Evolutionary conservation across 2,888 invertebrate species (phyloP).

Genomic region (Lithodes maja): DNA sequence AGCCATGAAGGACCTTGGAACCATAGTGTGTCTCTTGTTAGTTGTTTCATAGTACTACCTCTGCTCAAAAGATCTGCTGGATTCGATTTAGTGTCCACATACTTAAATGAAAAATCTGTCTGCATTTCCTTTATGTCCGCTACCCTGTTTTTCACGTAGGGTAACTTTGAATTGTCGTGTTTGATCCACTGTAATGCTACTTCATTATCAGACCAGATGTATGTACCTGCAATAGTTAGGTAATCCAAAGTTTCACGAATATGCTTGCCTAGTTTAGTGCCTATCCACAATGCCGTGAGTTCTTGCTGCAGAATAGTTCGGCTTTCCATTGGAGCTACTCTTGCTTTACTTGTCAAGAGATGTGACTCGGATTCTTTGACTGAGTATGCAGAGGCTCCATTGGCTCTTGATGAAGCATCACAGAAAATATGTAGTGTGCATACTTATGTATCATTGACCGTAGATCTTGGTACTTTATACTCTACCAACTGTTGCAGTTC

Average conservation of each 20-base stretch:
- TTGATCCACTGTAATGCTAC: slow-evolving; percentile 19
- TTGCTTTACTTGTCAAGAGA: neutral
- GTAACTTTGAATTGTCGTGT: slow-evolving; percentile 1
- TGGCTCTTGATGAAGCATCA: neutral
- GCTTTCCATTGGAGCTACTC: neutral
- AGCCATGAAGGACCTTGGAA: slow-evolving; percentile 1
- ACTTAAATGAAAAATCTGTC: neutral
- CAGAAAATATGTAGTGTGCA: neutral
- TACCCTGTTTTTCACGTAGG: slow-evolving; percentile 8
- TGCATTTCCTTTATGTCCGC: neutral
- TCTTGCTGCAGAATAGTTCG: neutral
- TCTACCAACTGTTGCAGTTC: neutral
- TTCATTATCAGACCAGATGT: slow-evolving; percentile 14
- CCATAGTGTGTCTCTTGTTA: neutral
- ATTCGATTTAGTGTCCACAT: neutral
- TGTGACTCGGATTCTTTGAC: neutral
- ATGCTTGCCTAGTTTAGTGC: neutral
- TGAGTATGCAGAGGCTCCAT: neutral
- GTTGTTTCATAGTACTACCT: neutral
- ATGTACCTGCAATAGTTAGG: neutral
- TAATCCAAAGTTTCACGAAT: neutral
- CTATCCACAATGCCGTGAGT: neutral
- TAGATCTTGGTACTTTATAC: neutral
- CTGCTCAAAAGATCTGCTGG: neutral
- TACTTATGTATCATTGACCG: neutral